Evolutionary conservation across 2,888 invertebrate genomes (phyloP).

Genomic region (Idaea dimidiata): DNA sequence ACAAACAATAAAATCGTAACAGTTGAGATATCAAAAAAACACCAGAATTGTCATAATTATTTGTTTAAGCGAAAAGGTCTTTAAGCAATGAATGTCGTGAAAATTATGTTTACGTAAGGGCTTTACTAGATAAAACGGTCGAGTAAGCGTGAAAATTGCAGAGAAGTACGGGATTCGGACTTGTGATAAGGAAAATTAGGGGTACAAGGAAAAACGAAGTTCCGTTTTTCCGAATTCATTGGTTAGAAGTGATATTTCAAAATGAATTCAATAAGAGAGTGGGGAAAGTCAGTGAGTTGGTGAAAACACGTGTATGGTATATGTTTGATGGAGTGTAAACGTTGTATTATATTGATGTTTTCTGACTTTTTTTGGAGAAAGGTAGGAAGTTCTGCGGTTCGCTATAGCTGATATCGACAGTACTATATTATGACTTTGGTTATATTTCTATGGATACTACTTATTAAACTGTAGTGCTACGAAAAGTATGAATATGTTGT

Average conservation of each 20-base stretch:
- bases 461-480: too few species aligned
- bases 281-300: neutral
- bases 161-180: neutral
- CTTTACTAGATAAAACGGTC: neutral
- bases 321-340: neutral
- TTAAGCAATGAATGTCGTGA: slow-evolving; percentile 1
- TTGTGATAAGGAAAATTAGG: neutral
- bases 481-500: too few species aligned
- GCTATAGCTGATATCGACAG: too few species aligned
- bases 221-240: neutral
- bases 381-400: too few species aligned
- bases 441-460: too few species aligned
- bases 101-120: slow-evolving; percentile 1
- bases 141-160: slow-evolving; percentile 1
- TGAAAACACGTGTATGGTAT: neutral
- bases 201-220: neutral
- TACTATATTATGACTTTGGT: too few species aligned
- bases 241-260: slow-evolving; percentile 1
- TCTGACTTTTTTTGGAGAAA: neutral
- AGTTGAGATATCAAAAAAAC: neutral
- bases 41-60: neutral
- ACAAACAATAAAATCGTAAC: neutral
- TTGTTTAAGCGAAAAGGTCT: neutral
- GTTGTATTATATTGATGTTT: neutral
- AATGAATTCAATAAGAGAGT: neutral